A percentile compares a stretch with the other conserved stretches of the same genome.
phyloP scores from a whole-genome alignment of 2,888 invertebrate genomes.

The Luperina testacea region DNA sequence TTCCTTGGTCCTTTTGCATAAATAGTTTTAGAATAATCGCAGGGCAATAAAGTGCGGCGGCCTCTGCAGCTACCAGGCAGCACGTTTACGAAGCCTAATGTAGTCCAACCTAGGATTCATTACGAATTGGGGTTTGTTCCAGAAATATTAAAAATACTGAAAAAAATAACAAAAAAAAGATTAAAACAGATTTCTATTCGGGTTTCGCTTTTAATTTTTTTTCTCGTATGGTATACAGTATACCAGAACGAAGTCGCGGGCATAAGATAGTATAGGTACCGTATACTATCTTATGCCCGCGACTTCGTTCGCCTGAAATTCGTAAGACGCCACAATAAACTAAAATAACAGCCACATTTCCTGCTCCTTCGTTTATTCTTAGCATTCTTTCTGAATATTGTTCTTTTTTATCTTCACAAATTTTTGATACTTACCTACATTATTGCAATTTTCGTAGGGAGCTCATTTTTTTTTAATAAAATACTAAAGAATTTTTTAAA shows the following conservation, averaged over 20 bases:
- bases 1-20: constrained; percentile 16
- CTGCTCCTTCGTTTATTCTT: neutral
- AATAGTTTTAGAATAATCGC: constrained; percentile 31
- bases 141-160: neutral
- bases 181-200: neutral
- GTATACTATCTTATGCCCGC: neutral
- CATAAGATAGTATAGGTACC: too few species aligned
- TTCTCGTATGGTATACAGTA: too few species aligned
- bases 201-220: neutral
- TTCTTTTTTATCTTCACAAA: too few species aligned
- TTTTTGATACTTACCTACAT: too few species aligned
- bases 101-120: neutral
- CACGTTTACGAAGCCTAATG: constrained; percentile 12
- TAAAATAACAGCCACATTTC: neutral
- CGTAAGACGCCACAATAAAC: neutral
- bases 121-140: neutral
- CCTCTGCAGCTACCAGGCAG: constrained; percentile 1
- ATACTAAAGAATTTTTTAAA: too few species aligned
- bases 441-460: too few species aligned
- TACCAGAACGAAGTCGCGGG: too few species aligned
- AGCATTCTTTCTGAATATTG: too few species aligned
- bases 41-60: constrained; percentile 28
- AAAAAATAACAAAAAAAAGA: neutral
- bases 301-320: neutral
- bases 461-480: too few species aligned